Percentiles rank a stretch among this genome's conserved stretches.
phyloP scores from a whole-genome alignment of 1,140 invertebrate species.

The Diplogasteroides magnus region DNA sequence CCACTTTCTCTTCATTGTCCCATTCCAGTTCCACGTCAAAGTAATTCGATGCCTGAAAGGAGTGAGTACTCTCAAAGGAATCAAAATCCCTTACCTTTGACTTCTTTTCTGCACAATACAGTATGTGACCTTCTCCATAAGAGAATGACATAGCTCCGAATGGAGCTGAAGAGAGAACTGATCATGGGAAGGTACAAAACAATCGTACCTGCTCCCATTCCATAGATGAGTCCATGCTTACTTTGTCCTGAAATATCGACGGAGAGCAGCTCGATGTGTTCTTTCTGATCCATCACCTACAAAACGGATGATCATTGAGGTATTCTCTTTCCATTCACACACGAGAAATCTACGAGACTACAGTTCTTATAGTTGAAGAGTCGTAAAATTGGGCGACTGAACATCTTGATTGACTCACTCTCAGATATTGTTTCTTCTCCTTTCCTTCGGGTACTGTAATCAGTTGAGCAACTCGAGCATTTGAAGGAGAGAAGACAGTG shows the following conservation, averaged over 20 bases:
- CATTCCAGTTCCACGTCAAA: constrained; percentile 51
- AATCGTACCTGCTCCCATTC: constrained; percentile 14
- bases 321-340: constrained; percentile 3
- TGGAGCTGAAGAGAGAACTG: constrained; percentile 15
- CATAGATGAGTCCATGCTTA: constrained; percentile 42
- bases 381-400: background rate
- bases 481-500: constrained; percentile 26
- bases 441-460: constrained; percentile 44
- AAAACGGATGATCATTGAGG: background rate
- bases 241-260: constrained; percentile 40
- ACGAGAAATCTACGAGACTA: too few species aligned
- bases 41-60: constrained; percentile 24
- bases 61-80: too few species aligned
- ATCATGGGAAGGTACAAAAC: constrained; percentile 3
- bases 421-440: constrained; percentile 46
- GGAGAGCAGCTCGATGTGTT: constrained; percentile 26
- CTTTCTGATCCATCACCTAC: constrained; percentile 25
- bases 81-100: constrained; percentile 19
- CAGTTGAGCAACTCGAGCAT: constrained; percentile 32
- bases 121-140: constrained; percentile 38
- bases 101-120: constrained; percentile 41
- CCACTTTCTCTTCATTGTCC: constrained; percentile 47
- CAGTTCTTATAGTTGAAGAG: too few species aligned
- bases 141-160: constrained; percentile 46
- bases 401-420: constrained; percentile 17